These are phyloP conservation scores for Anguilla rostrata DNA, from an alignment of 2,113 vertebrate species.

Conservation along the genomic window DNA sequence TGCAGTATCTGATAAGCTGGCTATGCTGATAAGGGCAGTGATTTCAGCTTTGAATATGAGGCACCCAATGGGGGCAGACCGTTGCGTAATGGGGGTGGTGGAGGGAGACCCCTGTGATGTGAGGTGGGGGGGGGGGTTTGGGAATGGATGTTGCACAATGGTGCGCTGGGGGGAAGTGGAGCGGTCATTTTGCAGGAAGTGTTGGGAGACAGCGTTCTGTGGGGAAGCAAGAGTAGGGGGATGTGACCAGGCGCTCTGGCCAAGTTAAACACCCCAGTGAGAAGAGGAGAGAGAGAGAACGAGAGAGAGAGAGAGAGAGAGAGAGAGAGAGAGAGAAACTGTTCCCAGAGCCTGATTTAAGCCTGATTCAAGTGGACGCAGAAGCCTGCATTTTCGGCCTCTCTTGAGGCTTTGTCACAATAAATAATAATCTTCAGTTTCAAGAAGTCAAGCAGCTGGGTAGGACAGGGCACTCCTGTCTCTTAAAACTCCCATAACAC, in stretches of 20 bases:
- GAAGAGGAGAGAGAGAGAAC: background rate
- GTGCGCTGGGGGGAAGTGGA: slow-evolving; percentile 53
- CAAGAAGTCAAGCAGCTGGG: slow-evolving; percentile 47
- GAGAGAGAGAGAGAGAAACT: slow-evolving; percentile 11
- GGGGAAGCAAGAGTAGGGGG: slow-evolving; percentile 37
- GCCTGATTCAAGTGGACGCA: slow-evolving; percentile 34
- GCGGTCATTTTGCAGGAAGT: slow-evolving; percentile 58
- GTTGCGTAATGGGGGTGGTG: background rate
- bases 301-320: background rate
- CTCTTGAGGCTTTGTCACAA: slow-evolving; percentile 50
- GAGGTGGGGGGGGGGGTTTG: background rate
- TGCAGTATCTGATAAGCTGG: too few species aligned
- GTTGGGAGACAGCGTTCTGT: slow-evolving; percentile 60
- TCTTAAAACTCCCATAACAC: slow-evolving; percentile 23
- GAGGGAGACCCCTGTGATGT: background rate
- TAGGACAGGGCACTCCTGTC: slow-evolving; percentile 17
- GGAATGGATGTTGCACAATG: background rate
- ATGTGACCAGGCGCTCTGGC: background rate
- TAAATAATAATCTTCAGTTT: slow-evolving; percentile 47
- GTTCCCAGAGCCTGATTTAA: slow-evolving; percentile 48
- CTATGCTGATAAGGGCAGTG: background rate
- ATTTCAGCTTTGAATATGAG: background rate
- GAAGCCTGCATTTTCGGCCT: slow-evolving; percentile 16
- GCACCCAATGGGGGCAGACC: background rate
- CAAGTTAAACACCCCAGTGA: slow-evolving; percentile 27